phyloP scores from a whole-genome alignment of 2,797 vertebrate genomes.

The Notoglanidium macrostoma region DNA sequence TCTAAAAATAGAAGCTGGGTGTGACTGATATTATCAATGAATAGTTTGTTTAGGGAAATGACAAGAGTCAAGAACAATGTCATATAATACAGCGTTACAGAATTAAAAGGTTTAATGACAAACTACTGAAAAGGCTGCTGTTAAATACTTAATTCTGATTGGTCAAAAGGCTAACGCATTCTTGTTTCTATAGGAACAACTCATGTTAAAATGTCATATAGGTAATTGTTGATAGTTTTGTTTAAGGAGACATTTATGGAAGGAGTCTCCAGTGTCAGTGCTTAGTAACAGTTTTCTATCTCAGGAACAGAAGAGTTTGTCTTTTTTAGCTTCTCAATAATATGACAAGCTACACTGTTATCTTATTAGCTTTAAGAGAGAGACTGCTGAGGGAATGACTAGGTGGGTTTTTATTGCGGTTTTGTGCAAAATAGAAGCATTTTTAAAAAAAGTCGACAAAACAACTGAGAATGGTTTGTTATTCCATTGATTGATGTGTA shows the following conservation, averaged over 20 bases:
- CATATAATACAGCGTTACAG: not conserved
- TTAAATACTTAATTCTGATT: not conserved
- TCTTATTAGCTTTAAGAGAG: not conserved
- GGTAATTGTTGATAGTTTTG: not conserved
- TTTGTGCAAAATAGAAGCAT: too few relatives aligned
- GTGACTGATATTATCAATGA: slow-evolving; percentile 43
- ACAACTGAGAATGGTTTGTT: too few relatives aligned
- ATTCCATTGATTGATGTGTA: too few relatives aligned
- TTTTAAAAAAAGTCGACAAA: too few relatives aligned
- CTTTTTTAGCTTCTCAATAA: not conserved
- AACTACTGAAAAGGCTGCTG: not conserved
- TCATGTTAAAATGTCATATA: not conserved
- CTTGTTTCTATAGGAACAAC: not conserved
- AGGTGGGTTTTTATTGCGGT: too few relatives aligned
- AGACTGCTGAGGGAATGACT: not conserved
- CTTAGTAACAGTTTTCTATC: not conserved
- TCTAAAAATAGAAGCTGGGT: slow-evolving; percentile 43
- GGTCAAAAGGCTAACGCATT: not conserved
- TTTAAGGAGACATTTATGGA: not conserved
- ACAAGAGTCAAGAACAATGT: slow-evolving; percentile 13
- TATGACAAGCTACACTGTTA: not conserved
- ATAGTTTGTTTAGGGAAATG: slow-evolving; percentile 39
- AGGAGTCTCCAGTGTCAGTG: not conserved
- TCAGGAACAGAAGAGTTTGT: not conserved
- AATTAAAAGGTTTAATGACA: not conserved